Evolutionary conservation across 2,888 invertebrate species (phyloP).

Genomic region (Drosophila rubida): DNA sequence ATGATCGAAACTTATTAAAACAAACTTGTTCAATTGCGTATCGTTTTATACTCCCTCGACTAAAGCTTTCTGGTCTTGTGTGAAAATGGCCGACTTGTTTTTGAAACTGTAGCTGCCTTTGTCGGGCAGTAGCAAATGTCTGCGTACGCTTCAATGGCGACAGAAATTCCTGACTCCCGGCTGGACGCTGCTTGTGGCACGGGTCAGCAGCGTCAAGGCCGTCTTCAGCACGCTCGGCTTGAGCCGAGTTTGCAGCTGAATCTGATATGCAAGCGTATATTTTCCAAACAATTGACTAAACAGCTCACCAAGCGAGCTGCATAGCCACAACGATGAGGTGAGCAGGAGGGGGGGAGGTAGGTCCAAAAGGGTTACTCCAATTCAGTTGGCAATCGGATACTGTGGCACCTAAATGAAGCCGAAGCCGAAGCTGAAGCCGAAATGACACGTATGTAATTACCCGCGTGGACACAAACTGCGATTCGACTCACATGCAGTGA

Average conservation of each 20-base stretch:
- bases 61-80: conserved; percentile 3
- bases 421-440: conserved; percentile 68
- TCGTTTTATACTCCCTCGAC: neutral
- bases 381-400: conserved; percentile 77
- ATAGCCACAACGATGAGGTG: neutral
- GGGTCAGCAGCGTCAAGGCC: conserved; percentile 66
- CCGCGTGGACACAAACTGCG: conserved; percentile 60
- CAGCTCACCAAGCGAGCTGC: conserved; percentile 45
- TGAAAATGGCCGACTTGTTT: conserved; percentile 24
- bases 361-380: conserved; percentile 60
- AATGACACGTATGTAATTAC: conserved; percentile 84
- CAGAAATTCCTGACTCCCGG: conserved; percentile 2
- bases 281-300: conserved; percentile 84
- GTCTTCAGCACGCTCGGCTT: conserved; percentile 63
- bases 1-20: neutral
- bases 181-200: conserved; percentile 54
- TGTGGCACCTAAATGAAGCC: conserved; percentile 83
- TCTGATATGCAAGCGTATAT: conserved; percentile 43
- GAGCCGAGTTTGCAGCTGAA: conserved; percentile 44
- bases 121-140: conserved; percentile 47
- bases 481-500: conserved; percentile 13
- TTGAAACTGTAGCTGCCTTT: conserved; percentile 48
- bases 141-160: conserved; percentile 37
- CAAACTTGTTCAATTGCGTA: no score
- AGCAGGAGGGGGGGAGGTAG: neutral